Evolutionary conservation across 1,140 invertebrate species (phyloP).

Genomic region (Lepidurus arcticus): DNA sequence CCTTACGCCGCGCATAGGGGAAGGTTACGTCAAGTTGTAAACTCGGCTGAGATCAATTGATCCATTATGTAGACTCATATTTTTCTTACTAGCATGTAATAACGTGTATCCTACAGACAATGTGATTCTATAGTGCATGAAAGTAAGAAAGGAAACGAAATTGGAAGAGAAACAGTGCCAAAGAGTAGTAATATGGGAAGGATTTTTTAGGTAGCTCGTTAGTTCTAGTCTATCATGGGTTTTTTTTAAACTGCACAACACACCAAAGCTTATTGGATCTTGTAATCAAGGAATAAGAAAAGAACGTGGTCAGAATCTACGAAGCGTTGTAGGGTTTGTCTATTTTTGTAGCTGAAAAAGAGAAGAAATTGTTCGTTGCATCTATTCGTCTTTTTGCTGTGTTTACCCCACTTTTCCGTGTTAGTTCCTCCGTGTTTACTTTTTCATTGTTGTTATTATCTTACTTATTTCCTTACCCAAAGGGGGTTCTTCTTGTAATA

Average conservation of each 20-base stretch:
- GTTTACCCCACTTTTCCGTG: neutral
- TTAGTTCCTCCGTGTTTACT: conserved; percentile 1
- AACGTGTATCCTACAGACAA: neutral
- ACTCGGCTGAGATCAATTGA: neutral
- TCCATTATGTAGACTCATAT: too few relatives aligned
- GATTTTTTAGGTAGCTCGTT: neutral
- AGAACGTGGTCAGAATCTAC: neutral
- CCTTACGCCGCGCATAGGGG: neutral
- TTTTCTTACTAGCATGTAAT: too few relatives aligned
- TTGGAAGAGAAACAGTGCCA: conserved; percentile 14
- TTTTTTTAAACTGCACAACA: neutral
- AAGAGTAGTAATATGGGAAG: neutral
- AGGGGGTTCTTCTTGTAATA: neutral
- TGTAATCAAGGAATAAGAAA: neutral
- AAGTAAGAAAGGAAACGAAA: neutral
- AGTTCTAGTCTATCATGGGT: neutral
- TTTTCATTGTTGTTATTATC: conserved; percentile 8
- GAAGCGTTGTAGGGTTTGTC: neutral
- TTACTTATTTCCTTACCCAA: neutral
- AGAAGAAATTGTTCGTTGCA: neutral
- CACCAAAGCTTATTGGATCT: neutral
- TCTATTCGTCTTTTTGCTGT: neutral
- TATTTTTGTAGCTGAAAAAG: neutral
- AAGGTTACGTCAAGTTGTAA: neutral
- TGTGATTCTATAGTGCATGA: conserved; percentile 7